phyloP scores from a whole-genome alignment of 2,113 vertebrate species.

The Vicugna pacos region DNA sequence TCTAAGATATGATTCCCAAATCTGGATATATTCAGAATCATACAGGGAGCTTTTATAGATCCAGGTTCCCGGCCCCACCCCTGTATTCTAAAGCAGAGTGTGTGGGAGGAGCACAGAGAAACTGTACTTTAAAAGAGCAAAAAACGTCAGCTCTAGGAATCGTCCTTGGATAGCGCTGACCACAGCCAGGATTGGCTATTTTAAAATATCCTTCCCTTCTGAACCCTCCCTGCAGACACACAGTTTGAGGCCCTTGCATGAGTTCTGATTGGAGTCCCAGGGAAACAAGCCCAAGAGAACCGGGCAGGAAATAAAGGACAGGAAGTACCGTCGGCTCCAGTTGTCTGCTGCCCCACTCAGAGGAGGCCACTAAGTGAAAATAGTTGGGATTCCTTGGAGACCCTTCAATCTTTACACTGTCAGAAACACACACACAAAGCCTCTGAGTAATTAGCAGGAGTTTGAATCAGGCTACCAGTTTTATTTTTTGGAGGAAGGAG shows the following conservation, averaged over 20 bases:
- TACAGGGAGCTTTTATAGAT: background rate
- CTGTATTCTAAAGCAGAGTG: background rate
- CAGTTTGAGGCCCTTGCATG: background rate
- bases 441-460: slow-evolving; percentile 21
- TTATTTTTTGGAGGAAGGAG: slow-evolving; percentile 33
- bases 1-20: background rate
- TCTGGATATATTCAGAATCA: background rate
- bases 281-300: background rate
- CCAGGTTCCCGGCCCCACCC: background rate
- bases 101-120: background rate
- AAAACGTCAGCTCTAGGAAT: background rate
- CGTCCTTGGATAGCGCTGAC: background rate
- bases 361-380: background rate
- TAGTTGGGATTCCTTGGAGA: background rate
- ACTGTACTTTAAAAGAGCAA: background rate
- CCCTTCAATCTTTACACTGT: slow-evolving; percentile 32
- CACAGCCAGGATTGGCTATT: background rate
- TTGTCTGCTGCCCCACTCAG: background rate
- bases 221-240: background rate
- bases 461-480: slow-evolving; percentile 36
- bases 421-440: background rate
- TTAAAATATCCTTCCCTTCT: background rate
- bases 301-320: background rate
- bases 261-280: background rate
- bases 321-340: background rate